Evolutionary conservation across 2,888 invertebrate species (phyloP), one percentile per base, ranked within the genome.

Genomic region (Drosophila antonietae): DNA sequence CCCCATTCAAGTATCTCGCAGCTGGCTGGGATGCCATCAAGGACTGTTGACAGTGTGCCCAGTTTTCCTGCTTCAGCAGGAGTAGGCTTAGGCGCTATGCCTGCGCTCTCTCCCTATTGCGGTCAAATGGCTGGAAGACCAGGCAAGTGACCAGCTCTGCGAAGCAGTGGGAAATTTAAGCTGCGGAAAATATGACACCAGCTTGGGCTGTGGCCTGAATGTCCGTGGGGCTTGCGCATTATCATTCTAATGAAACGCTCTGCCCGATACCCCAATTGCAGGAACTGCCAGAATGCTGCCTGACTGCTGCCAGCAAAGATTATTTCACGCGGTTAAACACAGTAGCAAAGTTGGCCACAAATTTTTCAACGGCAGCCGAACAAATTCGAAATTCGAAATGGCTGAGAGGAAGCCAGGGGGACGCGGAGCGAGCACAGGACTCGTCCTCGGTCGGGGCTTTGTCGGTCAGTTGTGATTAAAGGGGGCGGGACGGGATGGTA

Each of bases 121-220:
- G 62, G 67, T 39, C 72, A 60, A 60, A 60, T 44, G 61, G 28
- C 58, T 62, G 41, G 23, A 46, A 49, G 46, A 62, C 46, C 60
- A 41, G 41, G 47, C 61, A 79, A 80, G 80, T 79, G 79, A 70
- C 73, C 80, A 76, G 64, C 63, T 47, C 66, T 35, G 15, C 47
- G 56, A 20, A 44, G 64, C 41, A 59, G 73, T 68, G 73, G 76
- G 74, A 88, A 83, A 88, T 88, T 88, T 89, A 91, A 91, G 90
- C 90, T 88, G 89, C 84, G 81, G 84, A 86, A 90, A 90, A 90
- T 91, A 85, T 90, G 91, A 90, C 90, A 90, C 90, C 83, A 86
- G 86, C 74, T 68, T 73, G 78, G 73, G 46, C 70, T 73, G 82
- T 60, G 67, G 66, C 68, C 70, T 43, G 78, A 71, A 70, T 75